These are phyloP conservation scores for Limulus polyphemus DNA, from an alignment of 2,888 invertebrate species.

Conservation along the genomic window DNA sequence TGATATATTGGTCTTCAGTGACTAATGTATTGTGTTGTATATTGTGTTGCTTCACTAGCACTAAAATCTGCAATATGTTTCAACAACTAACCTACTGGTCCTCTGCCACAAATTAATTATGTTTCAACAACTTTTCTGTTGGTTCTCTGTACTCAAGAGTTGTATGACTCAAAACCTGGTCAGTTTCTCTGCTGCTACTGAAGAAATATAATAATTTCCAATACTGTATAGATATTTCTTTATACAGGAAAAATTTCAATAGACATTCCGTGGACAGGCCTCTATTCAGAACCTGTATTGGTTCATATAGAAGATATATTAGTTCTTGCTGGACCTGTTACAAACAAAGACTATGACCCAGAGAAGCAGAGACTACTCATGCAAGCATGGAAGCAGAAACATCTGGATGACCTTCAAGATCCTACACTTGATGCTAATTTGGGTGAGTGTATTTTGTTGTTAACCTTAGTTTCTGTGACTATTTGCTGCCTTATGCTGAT, in stretches of 20 bases:
- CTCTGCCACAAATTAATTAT: too few species aligned
- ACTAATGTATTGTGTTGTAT: too few species aligned
- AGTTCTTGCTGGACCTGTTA: constrained; percentile 58
- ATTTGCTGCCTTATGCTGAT: too few species aligned
- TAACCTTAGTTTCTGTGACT: too few species aligned
- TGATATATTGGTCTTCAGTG: too few species aligned
- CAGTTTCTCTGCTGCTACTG: too few species aligned
- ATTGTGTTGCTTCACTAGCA: too few species aligned
- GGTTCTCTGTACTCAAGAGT: too few species aligned
- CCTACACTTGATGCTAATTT: neutral
- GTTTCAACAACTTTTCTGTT: too few species aligned
- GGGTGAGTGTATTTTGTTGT: neutral
- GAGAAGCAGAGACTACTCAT: constrained; percentile 57
- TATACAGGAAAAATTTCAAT: constrained; percentile 34
- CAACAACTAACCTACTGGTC: too few species aligned
- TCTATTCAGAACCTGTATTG: constrained; percentile 58
- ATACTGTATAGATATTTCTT: neutral
- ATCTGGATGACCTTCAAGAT: constrained; percentile 49
- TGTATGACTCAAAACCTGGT: too few species aligned
- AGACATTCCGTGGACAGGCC: constrained; percentile 60
- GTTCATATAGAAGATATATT: constrained; percentile 63
- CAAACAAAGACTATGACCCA: constrained; percentile 51
- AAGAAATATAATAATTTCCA: neutral
- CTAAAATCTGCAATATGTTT: too few species aligned
- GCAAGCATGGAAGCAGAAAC: constrained; percentile 57